A percentile compares a stretch with the other conserved stretches of the same genome.
These are phyloP conservation scores for Sylvilagus floridanus DNA, from an alignment of 2,797 vertebrate genomes.

Conservation along the genomic window DNA sequence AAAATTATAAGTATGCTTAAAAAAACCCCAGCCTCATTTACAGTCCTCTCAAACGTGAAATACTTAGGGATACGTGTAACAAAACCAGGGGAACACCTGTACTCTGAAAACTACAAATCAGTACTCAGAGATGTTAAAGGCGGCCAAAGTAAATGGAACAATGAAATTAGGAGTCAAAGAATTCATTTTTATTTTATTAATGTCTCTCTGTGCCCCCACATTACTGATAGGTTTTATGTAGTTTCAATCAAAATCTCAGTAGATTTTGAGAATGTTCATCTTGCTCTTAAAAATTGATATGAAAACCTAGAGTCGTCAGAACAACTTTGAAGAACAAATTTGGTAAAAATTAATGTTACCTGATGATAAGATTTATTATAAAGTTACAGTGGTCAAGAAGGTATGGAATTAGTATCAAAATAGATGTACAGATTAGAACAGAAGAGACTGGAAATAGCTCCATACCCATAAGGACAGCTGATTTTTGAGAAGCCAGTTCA, in stretches of 20 bases:
- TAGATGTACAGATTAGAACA: background rate
- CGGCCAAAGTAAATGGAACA: background rate
- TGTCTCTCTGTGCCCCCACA: background rate
- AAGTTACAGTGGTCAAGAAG: background rate
- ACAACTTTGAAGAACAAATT: background rate
- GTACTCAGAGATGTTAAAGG: background rate
- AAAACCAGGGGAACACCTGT: background rate
- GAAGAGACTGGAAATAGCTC: background rate
- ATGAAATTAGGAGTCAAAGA: background rate
- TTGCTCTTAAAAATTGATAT: too few species aligned
- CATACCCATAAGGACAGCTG: background rate
- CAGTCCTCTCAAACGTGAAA: background rate
- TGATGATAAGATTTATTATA: background rate
- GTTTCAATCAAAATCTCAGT: background rate
- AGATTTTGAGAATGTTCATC: too few species aligned
- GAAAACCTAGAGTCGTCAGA: too few species aligned
- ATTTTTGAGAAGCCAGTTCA: constrained; percentile 4
- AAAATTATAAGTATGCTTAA: too few species aligned
- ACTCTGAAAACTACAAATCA: background rate
- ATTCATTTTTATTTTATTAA: background rate
- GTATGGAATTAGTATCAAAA: background rate
- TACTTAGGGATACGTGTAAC: background rate
- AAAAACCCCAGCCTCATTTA: background rate
- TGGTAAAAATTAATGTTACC: background rate
- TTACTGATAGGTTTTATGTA: background rate